These are phyloP conservation scores for Eurypyga helias DNA, from an alignment of 2,113 vertebrate species.

Conservation along the genomic window DNA sequence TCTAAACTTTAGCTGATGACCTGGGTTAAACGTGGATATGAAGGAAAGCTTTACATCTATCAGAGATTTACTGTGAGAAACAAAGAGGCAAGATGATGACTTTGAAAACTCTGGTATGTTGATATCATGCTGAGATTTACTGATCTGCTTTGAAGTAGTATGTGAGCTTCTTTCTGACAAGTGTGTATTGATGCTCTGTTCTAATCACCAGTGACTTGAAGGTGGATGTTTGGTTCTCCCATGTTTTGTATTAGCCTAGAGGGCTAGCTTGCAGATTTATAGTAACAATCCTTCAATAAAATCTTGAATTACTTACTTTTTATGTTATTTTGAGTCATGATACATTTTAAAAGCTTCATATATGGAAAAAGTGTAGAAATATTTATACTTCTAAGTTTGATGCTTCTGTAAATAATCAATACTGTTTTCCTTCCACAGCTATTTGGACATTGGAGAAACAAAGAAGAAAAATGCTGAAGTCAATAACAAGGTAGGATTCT, in stretches of 20 bases:
- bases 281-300: neutral
- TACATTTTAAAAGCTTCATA: neutral
- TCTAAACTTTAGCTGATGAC: neutral
- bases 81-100: neutral
- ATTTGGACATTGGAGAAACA: constrained; percentile 87
- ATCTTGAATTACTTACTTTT: neutral
- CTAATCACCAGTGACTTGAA: neutral
- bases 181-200: neutral
- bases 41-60: neutral
- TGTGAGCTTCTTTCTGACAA: neutral
- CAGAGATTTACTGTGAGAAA: neutral
- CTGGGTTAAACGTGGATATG: neutral
- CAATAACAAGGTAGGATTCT: constrained; percentile 80
- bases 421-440: constrained; percentile 75
- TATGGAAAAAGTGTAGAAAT: neutral
- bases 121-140: neutral
- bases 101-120: neutral
- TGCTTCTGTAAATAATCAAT: neutral
- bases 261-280: neutral
- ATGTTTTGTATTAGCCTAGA: neutral
- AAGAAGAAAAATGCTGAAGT: constrained; percentile 85
- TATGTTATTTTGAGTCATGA: neutral
- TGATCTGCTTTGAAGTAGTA: neutral
- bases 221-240: neutral
- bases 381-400: neutral